These are phyloP conservation scores for Caenorhabditis zanzibari DNA, from an alignment of 2,888 invertebrate genomes.

Conservation along the genomic window DNA sequence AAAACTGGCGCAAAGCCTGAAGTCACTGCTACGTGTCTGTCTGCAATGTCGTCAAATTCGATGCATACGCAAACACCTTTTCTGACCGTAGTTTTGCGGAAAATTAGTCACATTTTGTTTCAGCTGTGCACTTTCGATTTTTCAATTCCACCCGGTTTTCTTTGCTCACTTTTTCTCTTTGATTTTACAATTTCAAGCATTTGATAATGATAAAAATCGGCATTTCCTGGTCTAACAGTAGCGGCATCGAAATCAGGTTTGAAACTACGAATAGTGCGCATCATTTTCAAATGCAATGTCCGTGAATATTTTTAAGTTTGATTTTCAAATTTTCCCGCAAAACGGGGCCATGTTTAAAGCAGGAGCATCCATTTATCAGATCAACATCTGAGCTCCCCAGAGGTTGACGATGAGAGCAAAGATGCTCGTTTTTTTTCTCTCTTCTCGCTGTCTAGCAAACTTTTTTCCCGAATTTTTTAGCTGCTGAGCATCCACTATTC, in stretches of 20 bases:
- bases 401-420: conserved; percentile 26
- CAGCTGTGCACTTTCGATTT: conserved; percentile 21
- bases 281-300: conserved; percentile 10
- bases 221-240: background rate
- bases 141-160: background rate
- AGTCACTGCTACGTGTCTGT: conserved; percentile 53
- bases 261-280: conserved; percentile 36
- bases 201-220: no score
- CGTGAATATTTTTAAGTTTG: conserved; percentile 27
- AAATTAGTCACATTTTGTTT: conserved; percentile 23
- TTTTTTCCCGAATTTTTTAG: background rate
- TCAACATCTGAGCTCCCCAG: conserved; percentile 45
- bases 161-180: background rate
- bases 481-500: no score
- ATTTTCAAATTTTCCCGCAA: background rate
- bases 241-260: background rate
- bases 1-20: no score
- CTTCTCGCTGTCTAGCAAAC: background rate
- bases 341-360: conserved; percentile 20
- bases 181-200: background rate
- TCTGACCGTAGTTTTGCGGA: conserved; percentile 26
- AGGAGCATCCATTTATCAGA: conserved; percentile 49
- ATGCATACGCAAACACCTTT: conserved; percentile 21
- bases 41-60: background rate
- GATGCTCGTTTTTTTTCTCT: conserved; percentile 28